These are phyloP conservation scores for Actinernus sp. DNA, from an alignment of 92 coral and sea anemone species.

Conservation along the genomic window DNA sequence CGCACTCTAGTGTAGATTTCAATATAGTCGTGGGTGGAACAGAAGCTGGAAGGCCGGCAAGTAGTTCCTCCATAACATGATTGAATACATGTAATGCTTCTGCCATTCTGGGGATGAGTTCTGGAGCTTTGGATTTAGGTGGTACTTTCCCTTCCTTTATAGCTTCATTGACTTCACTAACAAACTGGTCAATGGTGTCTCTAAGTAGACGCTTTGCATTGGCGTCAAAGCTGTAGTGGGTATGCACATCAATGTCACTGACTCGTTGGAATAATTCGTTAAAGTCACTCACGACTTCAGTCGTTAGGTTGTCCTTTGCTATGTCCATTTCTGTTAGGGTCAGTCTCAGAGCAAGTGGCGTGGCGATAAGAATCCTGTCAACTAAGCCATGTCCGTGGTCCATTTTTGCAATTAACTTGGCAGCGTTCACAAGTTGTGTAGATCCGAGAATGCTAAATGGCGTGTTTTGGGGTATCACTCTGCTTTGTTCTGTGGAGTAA, in stretches of 20 bases:
- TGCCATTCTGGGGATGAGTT: slow-evolving; percentile 47
- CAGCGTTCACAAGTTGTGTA: no score
- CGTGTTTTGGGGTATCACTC: slow-evolving; percentile 37
- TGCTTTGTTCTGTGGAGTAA: no score
- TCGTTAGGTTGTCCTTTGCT: slow-evolving; percentile 6
- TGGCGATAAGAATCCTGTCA: no score
- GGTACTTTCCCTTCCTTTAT: no score
- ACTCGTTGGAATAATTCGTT: no score
- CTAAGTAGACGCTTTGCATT: no score
- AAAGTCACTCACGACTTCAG: no score
- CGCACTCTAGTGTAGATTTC: neutral
- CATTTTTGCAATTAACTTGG: slow-evolving; percentile 56
- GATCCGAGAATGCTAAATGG: no score
- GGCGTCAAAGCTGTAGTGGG: slow-evolving; percentile 4
- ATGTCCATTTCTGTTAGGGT: slow-evolving; percentile 31
- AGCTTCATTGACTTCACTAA: no score
- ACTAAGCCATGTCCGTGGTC: slow-evolving; percentile 62
- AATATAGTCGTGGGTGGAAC: slow-evolving; percentile 3
- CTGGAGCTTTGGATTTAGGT: slow-evolving; percentile 41
- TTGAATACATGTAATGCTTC: slow-evolving; percentile 17
- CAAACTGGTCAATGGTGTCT: no score
- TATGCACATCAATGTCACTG: neutral
- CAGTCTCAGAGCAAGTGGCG: no score
- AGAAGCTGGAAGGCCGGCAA: slow-evolving; percentile 4
- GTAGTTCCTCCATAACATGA: slow-evolving; percentile 13